Percentiles rank a stretch among this genome's conserved stretches.
Conservation (phyloP, 2,888 invertebrate species). For the Conops quadrifasciatus region DNA sequence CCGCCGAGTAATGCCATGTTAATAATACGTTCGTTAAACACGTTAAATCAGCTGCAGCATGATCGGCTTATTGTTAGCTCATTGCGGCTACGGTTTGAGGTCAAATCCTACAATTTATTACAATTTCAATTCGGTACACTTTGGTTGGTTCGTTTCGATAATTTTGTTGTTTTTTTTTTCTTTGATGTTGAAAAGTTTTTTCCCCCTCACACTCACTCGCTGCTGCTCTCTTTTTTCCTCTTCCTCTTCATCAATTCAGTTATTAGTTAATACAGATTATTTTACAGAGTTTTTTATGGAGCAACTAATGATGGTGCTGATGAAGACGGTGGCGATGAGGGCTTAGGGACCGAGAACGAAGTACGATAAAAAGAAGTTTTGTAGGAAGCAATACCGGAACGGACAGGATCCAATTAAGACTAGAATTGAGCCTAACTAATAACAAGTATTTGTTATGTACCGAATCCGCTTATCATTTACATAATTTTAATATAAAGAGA, state of each 20-base stretch:
- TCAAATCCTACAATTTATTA: slow-evolving; percentile 30
- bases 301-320: no score
- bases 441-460: background rate
- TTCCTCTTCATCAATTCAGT: no score
- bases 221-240: no score
- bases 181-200: no score
- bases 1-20: slow-evolving; percentile 21
- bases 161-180: no score
- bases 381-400: background rate
- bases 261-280: no score
- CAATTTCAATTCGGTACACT: background rate
- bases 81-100: background rate
- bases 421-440: background rate
- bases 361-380: no score
- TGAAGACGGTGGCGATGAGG: no score
- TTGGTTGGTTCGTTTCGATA: background rate
- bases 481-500: slow-evolving; percentile 8
- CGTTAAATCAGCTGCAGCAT: slow-evolving; percentile 14
- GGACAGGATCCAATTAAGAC: slow-evolving; percentile 1
- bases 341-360: no score
- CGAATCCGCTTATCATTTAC: slow-evolving; percentile 19
- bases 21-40: slow-evolving; percentile 27
- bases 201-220: no score
- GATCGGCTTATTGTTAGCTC: slow-evolving; percentile 34
- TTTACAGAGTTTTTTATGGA: no score